These are phyloP conservation scores for Chlorops oryzae DNA, from an alignment of 1,140 invertebrate species.

Conservation along the genomic window DNA sequence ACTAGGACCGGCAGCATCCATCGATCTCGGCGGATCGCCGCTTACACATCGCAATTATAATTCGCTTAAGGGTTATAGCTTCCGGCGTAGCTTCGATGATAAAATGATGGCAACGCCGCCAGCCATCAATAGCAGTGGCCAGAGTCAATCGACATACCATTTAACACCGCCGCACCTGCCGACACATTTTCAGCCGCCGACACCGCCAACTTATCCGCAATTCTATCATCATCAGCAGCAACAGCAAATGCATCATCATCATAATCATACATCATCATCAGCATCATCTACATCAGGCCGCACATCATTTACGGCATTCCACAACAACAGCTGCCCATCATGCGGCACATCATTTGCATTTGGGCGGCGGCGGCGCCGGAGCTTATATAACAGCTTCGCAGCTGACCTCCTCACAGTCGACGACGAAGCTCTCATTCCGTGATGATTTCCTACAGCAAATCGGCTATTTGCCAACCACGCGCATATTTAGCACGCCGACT, in stretches of 20 bases:
- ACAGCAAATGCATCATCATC: constrained; percentile 10
- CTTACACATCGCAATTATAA: constrained; percentile 40
- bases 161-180: too few relatives aligned
- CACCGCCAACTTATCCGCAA: too few relatives aligned
- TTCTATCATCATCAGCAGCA: constrained; percentile 15
- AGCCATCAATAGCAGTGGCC: constrained; percentile 17
- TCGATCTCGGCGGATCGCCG: constrained; percentile 38
- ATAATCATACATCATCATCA: constrained; percentile 9
- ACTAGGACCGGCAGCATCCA: constrained; percentile 38
- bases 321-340: constrained; percentile 9
- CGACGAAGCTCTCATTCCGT: constrained; percentile 43
- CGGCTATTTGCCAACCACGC: constrained; percentile 45
- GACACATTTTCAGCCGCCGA: too few relatives aligned
- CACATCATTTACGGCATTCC: constrained; percentile 15
- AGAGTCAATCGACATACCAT: too few relatives aligned
- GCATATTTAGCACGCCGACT: constrained; percentile 45
- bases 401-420: constrained; percentile 40
- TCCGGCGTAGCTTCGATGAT: constrained; percentile 43
- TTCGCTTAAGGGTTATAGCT: constrained; percentile 35
- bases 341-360: not conserved
- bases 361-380: not conserved
- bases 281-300: constrained; percentile 23
- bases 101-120: constrained; percentile 36
- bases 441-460: constrained; percentile 46
- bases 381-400: constrained; percentile 15